These are phyloP conservation scores for Zhuqinia jingwanae DNA, from an alignment of 2,888 invertebrate genomes.

Conservation along the genomic window DNA sequence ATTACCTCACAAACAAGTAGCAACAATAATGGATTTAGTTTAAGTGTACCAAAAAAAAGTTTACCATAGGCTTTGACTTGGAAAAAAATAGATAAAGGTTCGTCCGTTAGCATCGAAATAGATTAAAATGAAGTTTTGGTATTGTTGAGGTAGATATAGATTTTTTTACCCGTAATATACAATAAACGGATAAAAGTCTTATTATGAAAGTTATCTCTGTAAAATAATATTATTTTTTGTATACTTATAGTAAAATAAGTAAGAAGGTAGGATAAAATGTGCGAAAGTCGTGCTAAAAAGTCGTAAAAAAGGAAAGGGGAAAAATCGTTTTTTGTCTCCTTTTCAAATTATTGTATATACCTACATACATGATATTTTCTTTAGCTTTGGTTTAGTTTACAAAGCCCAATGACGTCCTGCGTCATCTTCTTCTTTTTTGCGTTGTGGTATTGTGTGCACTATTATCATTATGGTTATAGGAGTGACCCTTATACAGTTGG, in stretches of 20 bases:
- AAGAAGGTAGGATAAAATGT: neutral
- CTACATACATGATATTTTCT: too few relatives aligned
- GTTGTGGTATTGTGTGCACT: neutral
- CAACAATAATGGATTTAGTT: neutral
- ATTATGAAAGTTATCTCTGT: neutral
- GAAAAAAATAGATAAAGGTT: neutral
- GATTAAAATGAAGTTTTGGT: conserved; percentile 37
- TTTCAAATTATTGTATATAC: too few relatives aligned
- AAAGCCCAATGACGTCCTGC: neutral
- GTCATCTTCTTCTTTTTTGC: neutral
- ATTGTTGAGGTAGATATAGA: conserved; percentile 34
- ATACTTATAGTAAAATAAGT: too few relatives aligned
- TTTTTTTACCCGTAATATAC: conserved; percentile 8
- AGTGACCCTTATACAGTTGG: neutral
- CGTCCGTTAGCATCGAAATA: conserved; percentile 42
- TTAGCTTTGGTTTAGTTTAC: neutral
- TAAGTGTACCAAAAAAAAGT: neutral
- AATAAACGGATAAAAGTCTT: conserved; percentile 11
- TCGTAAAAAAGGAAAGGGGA: conserved; percentile 8
- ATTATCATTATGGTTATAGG: neutral
- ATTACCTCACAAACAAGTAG: neutral
- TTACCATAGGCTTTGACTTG: neutral
- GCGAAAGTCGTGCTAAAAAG: conserved; percentile 20
- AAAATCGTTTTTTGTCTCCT: conserved; percentile 10
- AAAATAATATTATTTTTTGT: too few relatives aligned